phyloP scores from a whole-genome alignment of 1,140 invertebrate genomes.

The Eubasilissa regina region DNA sequence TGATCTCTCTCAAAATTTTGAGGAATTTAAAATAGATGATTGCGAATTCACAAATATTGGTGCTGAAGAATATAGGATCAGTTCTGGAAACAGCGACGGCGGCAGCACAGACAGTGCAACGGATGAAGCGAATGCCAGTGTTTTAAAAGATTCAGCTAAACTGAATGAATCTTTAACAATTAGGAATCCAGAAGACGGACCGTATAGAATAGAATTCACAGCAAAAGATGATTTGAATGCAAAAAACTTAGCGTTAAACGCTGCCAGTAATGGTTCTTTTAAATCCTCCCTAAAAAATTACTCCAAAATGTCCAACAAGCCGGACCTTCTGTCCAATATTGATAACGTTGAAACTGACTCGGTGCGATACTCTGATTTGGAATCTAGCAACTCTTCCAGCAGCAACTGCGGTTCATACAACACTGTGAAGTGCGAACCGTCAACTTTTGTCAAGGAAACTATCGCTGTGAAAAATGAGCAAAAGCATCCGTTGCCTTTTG shows the following conservation, averaged over 20 bases:
- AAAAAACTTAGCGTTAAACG: slow-evolving; percentile 62
- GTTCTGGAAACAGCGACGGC: slow-evolving; percentile 73
- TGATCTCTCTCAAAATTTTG: slow-evolving; percentile 83
- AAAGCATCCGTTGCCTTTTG: slow-evolving; percentile 72
- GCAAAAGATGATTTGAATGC: slow-evolving; percentile 55
- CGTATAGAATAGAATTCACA: slow-evolving; percentile 57
- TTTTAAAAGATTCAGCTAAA: slow-evolving; percentile 23
- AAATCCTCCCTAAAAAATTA: slow-evolving; percentile 55
- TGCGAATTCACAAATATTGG: slow-evolving; percentile 77
- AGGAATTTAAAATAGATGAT: slow-evolving; percentile 85
- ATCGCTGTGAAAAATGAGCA: slow-evolving; percentile 57
- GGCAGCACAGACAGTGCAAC: slow-evolving; percentile 75
- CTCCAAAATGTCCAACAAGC: slow-evolving; percentile 70
- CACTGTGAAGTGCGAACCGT: slow-evolving; percentile 70
- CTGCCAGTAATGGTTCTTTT: slow-evolving; percentile 56
- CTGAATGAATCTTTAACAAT: slow-evolving; percentile 5
- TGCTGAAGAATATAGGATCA: slow-evolving; percentile 71
- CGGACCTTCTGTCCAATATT: slow-evolving; percentile 72
- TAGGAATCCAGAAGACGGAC: slow-evolving; percentile 41
- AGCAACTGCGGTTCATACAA: slow-evolving; percentile 72
- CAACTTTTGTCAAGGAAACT: slow-evolving; percentile 60
- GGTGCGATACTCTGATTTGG: slow-evolving; percentile 71
- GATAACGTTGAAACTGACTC: slow-evolving; percentile 73
- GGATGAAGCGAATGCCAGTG: slow-evolving; percentile 62
- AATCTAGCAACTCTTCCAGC: slow-evolving; percentile 72